Evolutionary conservation across 1,140 invertebrate genomes (phyloP).

Genomic region (Goniozus legneri): DNA sequence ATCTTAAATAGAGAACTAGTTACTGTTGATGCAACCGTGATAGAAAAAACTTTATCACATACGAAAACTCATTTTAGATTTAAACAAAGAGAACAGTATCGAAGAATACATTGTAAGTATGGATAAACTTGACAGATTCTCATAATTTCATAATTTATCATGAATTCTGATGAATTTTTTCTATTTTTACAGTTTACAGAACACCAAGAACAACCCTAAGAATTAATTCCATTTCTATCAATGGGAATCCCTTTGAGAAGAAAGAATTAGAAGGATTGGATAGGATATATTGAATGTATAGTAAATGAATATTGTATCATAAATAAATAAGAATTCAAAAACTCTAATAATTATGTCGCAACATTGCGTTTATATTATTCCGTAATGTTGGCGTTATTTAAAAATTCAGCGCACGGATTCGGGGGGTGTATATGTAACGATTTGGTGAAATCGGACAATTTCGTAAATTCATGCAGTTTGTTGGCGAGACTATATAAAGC

Average conservation of each 20-base stretch:
- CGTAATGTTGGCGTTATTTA: too few species aligned
- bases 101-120: slow-evolving; percentile 68
- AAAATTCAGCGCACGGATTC: background rate
- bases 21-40: slow-evolving; percentile 77
- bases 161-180: slow-evolving; percentile 2
- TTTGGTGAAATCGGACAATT: too few species aligned
- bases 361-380: background rate
- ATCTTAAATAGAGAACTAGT: slow-evolving; percentile 73
- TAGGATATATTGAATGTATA: slow-evolving; percentile 34
- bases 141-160: slow-evolving; percentile 3
- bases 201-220: slow-evolving; percentile 69
- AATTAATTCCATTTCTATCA: slow-evolving; percentile 67
- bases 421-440: too few species aligned
- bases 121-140: too few species aligned
- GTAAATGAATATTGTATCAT: background rate
- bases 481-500: too few species aligned
- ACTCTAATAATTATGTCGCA: background rate
- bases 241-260: slow-evolving; percentile 44
- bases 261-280: slow-evolving; percentile 50
- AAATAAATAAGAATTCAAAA: background rate
- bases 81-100: slow-evolving; percentile 73
- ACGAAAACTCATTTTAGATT: slow-evolving; percentile 75
- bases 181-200: slow-evolving; percentile 57
- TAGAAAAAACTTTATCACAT: slow-evolving; percentile 86
- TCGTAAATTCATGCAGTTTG: too few species aligned